Evolutionary conservation across 1,140 invertebrate genomes (phyloP).

Genomic region (Heliothis virescens): DNA sequence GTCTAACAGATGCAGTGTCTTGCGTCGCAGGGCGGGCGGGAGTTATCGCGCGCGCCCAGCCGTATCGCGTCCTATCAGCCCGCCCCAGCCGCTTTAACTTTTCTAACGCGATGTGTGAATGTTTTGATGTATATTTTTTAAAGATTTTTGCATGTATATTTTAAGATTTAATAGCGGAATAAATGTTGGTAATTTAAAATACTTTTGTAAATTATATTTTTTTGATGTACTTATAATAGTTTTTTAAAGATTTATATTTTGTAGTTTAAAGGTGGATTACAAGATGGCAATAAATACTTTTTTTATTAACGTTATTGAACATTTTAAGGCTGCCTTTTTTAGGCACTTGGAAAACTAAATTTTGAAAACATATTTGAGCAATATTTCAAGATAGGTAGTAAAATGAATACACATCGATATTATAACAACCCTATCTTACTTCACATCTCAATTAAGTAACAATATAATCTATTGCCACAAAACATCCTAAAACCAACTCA

Average conservation of each 20-base stretch:
- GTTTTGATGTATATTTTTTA: constrained; percentile 6
- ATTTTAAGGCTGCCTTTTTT: not conserved
- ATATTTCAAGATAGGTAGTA: not conserved
- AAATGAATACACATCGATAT: not conserved
- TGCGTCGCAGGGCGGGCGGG: constrained; percentile 44
- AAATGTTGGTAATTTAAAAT: no score
- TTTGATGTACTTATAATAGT: not conserved
- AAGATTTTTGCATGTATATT: not conserved
- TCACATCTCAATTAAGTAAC: constrained; percentile 75
- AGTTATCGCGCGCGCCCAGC: constrained; percentile 45
- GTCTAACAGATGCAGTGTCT: constrained; percentile 48
- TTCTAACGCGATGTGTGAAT: constrained; percentile 41
- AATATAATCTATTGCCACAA: constrained; percentile 64
- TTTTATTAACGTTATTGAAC: not conserved
- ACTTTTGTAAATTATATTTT: no score
- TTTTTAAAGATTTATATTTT: not conserved
- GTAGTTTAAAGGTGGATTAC: not conserved
- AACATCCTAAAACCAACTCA: constrained; percentile 54
- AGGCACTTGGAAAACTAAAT: no score
- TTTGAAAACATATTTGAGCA: no score
- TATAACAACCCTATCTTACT: not conserved
- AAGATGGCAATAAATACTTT: not conserved
- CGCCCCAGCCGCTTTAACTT: constrained; percentile 40
- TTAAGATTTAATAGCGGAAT: no score
- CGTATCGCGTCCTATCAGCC: constrained; percentile 39